Conservation (phyloP, 2,888 invertebrate species). For the Lasioglossum calceatum region DNA sequence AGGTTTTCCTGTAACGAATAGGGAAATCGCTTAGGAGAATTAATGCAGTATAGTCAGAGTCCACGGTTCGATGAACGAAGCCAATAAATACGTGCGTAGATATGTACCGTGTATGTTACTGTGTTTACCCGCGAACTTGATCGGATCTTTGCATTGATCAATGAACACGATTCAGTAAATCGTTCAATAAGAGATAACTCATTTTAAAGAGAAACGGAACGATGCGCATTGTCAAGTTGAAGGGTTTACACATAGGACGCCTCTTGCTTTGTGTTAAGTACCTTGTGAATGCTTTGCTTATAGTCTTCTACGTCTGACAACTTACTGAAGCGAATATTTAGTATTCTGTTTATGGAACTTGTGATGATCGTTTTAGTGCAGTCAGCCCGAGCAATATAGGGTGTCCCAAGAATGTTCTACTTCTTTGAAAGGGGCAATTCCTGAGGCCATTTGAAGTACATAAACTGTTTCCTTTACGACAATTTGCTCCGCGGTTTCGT, state of each 20-base stretch:
- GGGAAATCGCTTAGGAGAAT: neutral
- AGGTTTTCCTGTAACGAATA: neutral
- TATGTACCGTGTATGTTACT: constrained; percentile 59
- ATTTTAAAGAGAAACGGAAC: neutral
- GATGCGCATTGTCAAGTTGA: constrained; percentile 47
- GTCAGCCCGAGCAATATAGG: constrained; percentile 5
- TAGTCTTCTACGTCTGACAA: constrained; percentile 66
- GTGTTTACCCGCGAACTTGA: constrained; percentile 62
- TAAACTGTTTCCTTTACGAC: too few relatives aligned
- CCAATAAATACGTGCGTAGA: constrained; percentile 44
- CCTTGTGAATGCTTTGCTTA: constrained; percentile 76
- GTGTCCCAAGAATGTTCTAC: too few relatives aligned
- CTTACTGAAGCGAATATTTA: constrained; percentile 31
- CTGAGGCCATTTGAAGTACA: too few relatives aligned
- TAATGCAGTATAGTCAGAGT: neutral
- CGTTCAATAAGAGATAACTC: neutral
- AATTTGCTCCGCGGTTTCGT: too few relatives aligned
- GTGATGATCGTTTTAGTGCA: constrained; percentile 28
- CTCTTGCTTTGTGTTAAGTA: constrained; percentile 72
- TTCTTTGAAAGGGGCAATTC: too few relatives aligned
- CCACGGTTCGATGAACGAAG: constrained; percentile 34
- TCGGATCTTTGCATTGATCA: neutral
- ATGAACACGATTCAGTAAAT: neutral
- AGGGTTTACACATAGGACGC: constrained; percentile 63
- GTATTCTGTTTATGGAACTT: constrained; percentile 31